A percentile compares a stretch with the other conserved stretches of the same genome.
Conservation (phyloP, 2,888 invertebrate genomes). For the Plagodis pulveraria region DNA sequence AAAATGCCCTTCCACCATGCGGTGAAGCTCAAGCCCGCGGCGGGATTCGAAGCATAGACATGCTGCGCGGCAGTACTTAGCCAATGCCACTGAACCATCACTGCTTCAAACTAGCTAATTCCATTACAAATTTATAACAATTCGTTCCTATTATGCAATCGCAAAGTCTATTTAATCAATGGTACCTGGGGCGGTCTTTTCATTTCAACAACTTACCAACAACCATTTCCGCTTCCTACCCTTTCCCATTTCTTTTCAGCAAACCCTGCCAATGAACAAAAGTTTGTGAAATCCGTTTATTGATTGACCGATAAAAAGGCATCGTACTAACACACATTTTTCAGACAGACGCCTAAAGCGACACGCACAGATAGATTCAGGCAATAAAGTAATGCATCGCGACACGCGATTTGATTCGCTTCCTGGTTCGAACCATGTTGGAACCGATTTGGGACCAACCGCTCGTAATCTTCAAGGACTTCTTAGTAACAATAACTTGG, state of each 20-base stretch:
- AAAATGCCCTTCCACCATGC: too few relatives aligned
- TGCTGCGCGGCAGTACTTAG: too few relatives aligned
- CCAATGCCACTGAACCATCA: too few relatives aligned
- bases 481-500: slow-evolving; percentile 51
- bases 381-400: slow-evolving; percentile 50
- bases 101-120: too few relatives aligned
- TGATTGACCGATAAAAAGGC: slow-evolving; percentile 64
- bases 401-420: slow-evolving; percentile 66
- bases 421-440: slow-evolving; percentile 59
- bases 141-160: too few relatives aligned
- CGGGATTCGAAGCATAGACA: too few relatives aligned
- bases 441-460: slow-evolving; percentile 34
- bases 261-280: slow-evolving; percentile 21
- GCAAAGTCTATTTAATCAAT: too few relatives aligned
- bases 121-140: too few relatives aligned
- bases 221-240: slow-evolving; percentile 6
- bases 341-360: slow-evolving; percentile 54
- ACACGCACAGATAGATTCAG: slow-evolving; percentile 59
- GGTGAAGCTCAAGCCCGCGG: too few relatives aligned
- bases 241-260: slow-evolving; percentile 6
- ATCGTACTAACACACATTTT: slow-evolving; percentile 61
- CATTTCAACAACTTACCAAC: neutral
- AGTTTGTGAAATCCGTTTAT: slow-evolving; percentile 44
- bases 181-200: too few relatives aligned
- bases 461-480: slow-evolving; percentile 69